Percentiles rank a stretch among this genome's conserved stretches.
phyloP scores from a whole-genome alignment of 1,140 invertebrate species.

The Myzus persicae region DNA sequence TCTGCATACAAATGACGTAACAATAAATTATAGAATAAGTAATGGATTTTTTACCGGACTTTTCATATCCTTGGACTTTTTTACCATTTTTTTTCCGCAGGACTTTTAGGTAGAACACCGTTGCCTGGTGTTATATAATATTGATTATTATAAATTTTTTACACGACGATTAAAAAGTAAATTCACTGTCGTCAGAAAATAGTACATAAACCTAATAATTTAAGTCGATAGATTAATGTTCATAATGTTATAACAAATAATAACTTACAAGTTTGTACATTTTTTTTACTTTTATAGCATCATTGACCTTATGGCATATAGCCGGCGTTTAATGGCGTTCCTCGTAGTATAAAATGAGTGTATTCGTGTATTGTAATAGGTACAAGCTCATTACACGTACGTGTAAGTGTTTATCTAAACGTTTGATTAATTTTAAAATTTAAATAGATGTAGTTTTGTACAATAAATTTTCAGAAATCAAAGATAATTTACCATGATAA shows the following conservation, averaged over 20 bases:
- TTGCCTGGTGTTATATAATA: not conserved
- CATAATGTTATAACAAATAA: not conserved
- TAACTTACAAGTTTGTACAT: not conserved
- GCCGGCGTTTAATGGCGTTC: not conserved
- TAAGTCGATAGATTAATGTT: not conserved
- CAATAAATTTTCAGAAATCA: not conserved
- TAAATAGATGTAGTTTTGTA: not conserved
- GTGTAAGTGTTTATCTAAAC: not conserved
- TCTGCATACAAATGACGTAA: no score
- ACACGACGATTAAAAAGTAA: not conserved
- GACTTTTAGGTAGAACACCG: no score
- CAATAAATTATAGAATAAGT: no score
- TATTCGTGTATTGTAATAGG: not conserved
- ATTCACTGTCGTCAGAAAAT: not conserved
- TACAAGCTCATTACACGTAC: not conserved
- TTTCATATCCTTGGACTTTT: no score
- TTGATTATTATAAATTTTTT: not conserved
- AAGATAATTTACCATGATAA: not conserved
- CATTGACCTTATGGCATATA: not conserved
- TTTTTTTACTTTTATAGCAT: constrained; percentile 8
- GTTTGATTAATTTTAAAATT: constrained; percentile 21
- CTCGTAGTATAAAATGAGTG: not conserved
- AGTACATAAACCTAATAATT: not conserved
- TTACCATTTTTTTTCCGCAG: no score
- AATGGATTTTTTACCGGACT: no score